Evolutionary conservation across 2,797 vertebrate species (phyloP), one percentile per base, ranked within the genome.

Genomic region (Cephalopachus bancanus): DNA sequence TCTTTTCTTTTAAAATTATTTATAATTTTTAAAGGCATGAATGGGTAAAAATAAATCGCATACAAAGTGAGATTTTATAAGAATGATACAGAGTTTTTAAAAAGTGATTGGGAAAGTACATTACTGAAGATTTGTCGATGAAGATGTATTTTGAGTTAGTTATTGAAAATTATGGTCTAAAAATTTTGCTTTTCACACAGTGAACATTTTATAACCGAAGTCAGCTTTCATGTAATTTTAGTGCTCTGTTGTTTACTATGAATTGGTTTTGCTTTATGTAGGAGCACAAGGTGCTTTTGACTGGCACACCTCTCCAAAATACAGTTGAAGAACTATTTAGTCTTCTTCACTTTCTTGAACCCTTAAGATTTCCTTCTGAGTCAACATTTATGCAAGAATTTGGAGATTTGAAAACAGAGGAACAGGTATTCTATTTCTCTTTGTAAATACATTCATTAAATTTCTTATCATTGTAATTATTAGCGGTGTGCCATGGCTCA

Each of bases 321-420:
- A 99, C 99, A 0, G 99, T 99, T 97, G 99, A 99, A 98, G 99
- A 99, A 97, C 99, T 99, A 33, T 99, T 99, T 96, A 99, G 99
- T 95, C 99, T 99, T 83, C 99, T 99, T 94, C 99, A 99, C 98
- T 99, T 99, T 98, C 98, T 99, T 94, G 99, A 99, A 93, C 99
- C 99, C 0, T 97, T 99, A 62, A 99, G 99, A 78, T 99, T 99
- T 98, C 99, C 99, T 94, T 99, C 99, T 15, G 99, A 99, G 97
- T 99, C 98, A 93, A 99, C 99, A 7, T 99, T 99, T 98, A 99
- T 99, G 99, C 99, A 99, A 97, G 99, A 99, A 98, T 99, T 99
- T 83, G 99, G 99, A 97, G 99, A 99, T 98, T 99, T 99, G 44
- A 99, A 99, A 98, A 99, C 99, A 14, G 99, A 99, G 90, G 99